A percentile compares a stretch with the other conserved stretches of the same genome.
Evolutionary conservation across 2,113 vertebrate genomes (phyloP).

Genomic region (Equus quagga): DNA sequence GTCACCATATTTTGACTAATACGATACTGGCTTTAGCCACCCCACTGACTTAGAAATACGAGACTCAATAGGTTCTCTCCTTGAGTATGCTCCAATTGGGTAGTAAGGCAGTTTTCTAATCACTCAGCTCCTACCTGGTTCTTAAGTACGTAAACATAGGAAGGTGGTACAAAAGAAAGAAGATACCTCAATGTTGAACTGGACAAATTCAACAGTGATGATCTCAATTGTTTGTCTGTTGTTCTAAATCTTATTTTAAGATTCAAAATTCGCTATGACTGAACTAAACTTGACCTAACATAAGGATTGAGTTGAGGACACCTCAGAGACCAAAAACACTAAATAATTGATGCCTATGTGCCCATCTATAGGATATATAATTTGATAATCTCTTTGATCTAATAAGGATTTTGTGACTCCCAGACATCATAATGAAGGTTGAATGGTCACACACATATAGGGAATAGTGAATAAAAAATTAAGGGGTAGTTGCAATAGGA

Average conservation of each 20-base stretch:
- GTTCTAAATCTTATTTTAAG: background rate
- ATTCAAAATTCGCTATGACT: background rate
- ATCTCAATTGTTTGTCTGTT: background rate
- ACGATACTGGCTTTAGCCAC: constrained; percentile 81
- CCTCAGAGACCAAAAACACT: background rate
- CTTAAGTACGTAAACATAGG: constrained; percentile 86
- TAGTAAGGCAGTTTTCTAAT: constrained; percentile 78
- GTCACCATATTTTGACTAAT: background rate
- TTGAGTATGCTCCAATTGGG: constrained; percentile 79
- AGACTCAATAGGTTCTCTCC: constrained; percentile 83
- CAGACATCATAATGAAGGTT: background rate
- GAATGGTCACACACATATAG: background rate
- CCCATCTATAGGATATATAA: background rate
- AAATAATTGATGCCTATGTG: background rate
- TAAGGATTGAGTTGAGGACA: background rate
- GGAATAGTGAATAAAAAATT: background rate
- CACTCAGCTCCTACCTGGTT: constrained; percentile 85
- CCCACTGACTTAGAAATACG: constrained; percentile 84
- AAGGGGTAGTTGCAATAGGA: background rate
- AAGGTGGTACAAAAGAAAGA: constrained; percentile 75
- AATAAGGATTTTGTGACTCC: background rate
- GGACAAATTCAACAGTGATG: background rate
- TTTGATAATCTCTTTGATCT: background rate
- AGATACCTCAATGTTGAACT: accelerated
- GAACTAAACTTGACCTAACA: background rate